phyloP scores from a whole-genome alignment of 2,888 invertebrate genomes.

The Escarpia spicata region DNA sequence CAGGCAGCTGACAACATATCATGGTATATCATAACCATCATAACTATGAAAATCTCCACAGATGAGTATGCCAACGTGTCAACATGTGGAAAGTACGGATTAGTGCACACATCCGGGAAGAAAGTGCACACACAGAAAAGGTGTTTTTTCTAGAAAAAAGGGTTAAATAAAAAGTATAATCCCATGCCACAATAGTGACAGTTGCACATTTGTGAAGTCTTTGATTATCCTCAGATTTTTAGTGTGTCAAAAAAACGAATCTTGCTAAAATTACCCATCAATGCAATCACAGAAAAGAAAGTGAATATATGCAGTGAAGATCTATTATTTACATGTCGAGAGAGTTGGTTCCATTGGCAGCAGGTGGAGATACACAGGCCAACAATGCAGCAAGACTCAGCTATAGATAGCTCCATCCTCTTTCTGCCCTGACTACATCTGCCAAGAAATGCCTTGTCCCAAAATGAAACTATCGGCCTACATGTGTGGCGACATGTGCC shows the following conservation, averaged over 20 bases:
- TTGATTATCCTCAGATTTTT: neutral
- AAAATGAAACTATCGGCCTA: neutral
- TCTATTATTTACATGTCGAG: neutral
- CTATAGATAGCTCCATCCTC: neutral
- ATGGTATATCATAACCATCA: too few species aligned
- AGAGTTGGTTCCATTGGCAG: neutral
- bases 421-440: neutral
- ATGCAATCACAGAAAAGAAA: neutral
- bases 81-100: too few species aligned
- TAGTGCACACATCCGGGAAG: too few species aligned
- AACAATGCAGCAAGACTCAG: neutral
- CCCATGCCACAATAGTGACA: neutral
- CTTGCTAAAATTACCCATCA: neutral
- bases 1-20: too few species aligned
- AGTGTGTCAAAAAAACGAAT: neutral
- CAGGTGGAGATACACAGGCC: neutral
- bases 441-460: conserved; percentile 4
- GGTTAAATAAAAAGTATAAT: neutral
- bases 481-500: neutral
- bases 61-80: too few species aligned
- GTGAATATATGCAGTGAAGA: neutral
- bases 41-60: too few species aligned
- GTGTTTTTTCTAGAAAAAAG: too few species aligned
- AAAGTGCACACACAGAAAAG: too few species aligned
- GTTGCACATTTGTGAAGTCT: neutral